Evolutionary conservation across 2,888 invertebrate species (phyloP).

Genomic region (Lepidochitona cinerea): DNA sequence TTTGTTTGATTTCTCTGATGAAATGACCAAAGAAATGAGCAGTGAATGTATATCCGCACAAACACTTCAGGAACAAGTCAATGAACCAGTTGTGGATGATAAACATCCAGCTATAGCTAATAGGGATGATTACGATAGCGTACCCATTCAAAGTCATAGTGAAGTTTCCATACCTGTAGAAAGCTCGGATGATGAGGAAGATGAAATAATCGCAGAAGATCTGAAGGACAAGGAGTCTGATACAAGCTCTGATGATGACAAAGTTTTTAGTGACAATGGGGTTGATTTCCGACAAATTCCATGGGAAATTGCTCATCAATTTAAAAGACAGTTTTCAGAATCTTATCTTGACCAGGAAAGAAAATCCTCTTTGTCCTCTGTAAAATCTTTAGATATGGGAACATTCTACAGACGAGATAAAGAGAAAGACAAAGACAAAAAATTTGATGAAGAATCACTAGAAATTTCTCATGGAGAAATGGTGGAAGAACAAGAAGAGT

Average conservation of each 20-base stretch:
- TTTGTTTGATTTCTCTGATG: conserved; percentile 51
- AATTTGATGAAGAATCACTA: conserved; percentile 30
- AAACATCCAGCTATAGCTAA: neutral
- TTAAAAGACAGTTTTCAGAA: conserved; percentile 59
- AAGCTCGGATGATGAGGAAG: neutral
- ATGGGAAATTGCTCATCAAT: conserved; percentile 62
- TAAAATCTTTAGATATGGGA: conserved; percentile 58
- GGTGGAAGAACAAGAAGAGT: neutral
- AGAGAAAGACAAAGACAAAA: conserved; percentile 14
- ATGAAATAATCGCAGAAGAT: neutral
- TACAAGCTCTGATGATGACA: conserved; percentile 50
- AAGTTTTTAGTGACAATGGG: conserved; percentile 61
- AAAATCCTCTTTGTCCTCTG: conserved; percentile 29
- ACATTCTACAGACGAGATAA: conserved; percentile 48
- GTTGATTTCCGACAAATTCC: conserved; percentile 48
- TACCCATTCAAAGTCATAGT: neutral
- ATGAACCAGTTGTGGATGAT: conserved; percentile 17
- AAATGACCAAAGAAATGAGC: conserved; percentile 13
- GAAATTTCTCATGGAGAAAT: neutral
- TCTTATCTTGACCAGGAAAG: conserved; percentile 50
- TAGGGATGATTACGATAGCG: neutral
- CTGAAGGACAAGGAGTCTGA: conserved; percentile 16
- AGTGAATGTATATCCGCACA: conserved; percentile 2
- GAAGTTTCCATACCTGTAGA: neutral
- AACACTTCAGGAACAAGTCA: conserved; percentile 65